Conservation (phyloP, 1,140 invertebrate genomes). For the Holotrichia oblita region DNA sequence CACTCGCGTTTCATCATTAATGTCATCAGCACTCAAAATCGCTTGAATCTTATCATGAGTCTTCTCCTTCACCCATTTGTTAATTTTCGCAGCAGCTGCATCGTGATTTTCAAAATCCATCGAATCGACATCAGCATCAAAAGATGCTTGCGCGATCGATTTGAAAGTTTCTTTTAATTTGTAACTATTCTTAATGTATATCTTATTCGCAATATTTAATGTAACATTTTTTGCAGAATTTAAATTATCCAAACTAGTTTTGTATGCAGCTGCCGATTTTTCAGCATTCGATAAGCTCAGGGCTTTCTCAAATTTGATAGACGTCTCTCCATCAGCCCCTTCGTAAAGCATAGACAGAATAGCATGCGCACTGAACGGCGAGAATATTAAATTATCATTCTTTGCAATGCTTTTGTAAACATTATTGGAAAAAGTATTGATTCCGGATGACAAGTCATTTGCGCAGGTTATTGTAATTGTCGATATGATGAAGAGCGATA, state of each 20-base stretch:
- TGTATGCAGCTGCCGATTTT: background rate
- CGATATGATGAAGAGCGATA: too few species aligned
- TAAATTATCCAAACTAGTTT: background rate
- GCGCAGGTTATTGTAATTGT: too few species aligned
- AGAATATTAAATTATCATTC: background rate
- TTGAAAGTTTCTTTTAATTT: background rate
- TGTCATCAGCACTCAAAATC: conserved; percentile 65
- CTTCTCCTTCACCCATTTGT: conserved; percentile 72
- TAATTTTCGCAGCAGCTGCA: conserved; percentile 65
- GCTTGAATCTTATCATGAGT: conserved; percentile 76
- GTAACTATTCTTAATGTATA: background rate
- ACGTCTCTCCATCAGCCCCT: background rate
- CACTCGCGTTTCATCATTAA: conserved; percentile 66
- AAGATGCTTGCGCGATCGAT: conserved; percentile 58
- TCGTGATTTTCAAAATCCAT: conserved; percentile 63
- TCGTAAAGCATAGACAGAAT: background rate
- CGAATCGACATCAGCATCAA: conserved; percentile 62
- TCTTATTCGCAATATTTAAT: background rate
- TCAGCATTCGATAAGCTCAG: background rate
- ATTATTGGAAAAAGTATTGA: background rate
- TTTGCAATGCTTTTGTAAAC: background rate
- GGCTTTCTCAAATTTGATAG: background rate
- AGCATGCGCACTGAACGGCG: background rate
- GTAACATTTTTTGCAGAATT: background rate
- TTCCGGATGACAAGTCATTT: background rate